Percentiles rank a stretch among this genome's conserved stretches.
phyloP scores from a whole-genome alignment of 1,140 invertebrate species.

The Drosophila varians region DNA sequence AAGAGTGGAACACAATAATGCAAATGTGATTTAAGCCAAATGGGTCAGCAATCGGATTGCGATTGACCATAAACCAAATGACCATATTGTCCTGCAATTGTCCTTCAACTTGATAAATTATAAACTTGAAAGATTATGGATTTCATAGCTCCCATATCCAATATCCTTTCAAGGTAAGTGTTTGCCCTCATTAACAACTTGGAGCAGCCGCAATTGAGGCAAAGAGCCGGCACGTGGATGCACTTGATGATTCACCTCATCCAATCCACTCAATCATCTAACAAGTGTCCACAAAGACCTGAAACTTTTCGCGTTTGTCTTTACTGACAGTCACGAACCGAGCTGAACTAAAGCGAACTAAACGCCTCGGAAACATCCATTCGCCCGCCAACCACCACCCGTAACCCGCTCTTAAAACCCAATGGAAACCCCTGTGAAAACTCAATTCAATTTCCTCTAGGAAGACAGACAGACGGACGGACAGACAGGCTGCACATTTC shows the following conservation, averaged over 20 bases:
- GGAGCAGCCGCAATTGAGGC: conserved; percentile 3
- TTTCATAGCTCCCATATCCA: no score
- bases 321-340: conserved; percentile 1
- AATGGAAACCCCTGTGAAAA: conserved; percentile 18
- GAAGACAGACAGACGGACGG: conserved; percentile 27
- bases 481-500: conserved; percentile 61
- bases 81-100: no score
- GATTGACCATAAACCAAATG: conserved; percentile 28
- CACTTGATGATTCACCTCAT: conserved; percentile 6
- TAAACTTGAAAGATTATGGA: no score
- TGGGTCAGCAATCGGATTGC: conserved; percentile 35
- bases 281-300: conserved; percentile 40
- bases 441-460: conserved; percentile 65
- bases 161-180: background rate
- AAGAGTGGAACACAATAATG: conserved; percentile 12
- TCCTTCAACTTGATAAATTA: background rate
- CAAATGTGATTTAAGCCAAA: conserved; percentile 47
- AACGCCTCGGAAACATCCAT: conserved; percentile 4
- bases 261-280: conserved; percentile 22
- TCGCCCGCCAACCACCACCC: no score
- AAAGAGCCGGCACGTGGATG: background rate
- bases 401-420: conserved; percentile 9
- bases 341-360: conserved; percentile 1
- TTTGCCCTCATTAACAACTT: conserved; percentile 13
- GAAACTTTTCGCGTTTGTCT: conserved; percentile 25